Evolutionary conservation across 2,113 vertebrate genomes (phyloP), one percentile per base, ranked within the genome.

Genomic region (Mystacornis crossleyi): DNA sequence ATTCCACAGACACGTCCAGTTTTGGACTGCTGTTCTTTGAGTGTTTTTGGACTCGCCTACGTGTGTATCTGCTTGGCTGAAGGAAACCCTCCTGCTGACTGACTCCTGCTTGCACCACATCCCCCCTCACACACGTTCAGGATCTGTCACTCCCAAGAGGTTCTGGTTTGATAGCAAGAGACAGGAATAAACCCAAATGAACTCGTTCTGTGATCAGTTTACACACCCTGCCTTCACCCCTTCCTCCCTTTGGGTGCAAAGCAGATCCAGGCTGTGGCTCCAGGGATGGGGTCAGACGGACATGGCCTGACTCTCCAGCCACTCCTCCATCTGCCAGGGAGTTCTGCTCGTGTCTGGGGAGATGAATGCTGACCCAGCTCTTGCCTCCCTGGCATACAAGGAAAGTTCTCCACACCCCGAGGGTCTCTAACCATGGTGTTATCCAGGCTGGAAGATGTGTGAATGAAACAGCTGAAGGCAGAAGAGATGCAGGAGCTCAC

Each of bases 1-100:
- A 93, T 72, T 86, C 93, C 93, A 82, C 74, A 60, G 61, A 92
- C 87, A 96, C 25, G 58, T 43, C 54, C 87, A 65, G 33, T 16
- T 90, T 94, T 9, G 82, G 82, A 83, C 90, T 77, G 64, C 36
- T 78, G 28, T 34, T 93, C 23, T 73, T 73, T 54, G 43, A 70
- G 42, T n/a, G 79, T 34, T 70, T 89, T 82, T 74, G 57, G 75
- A 40, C 80, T 88, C 31, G 42, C 54, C 88, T 95, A 62, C 19
- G 33, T 2, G 38, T 70, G 36, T 78, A 77, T 72, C 65, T 80
- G 90, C 34, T 73, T 31, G 86, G 84, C 82, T 96, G 90, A 92
- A 81, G 0, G 11, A 47, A 78, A 79, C 70, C 81, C 7, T 3
- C 71, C 64, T 8, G 33, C 93, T 82, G 86, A 36, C 65, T 50